These are phyloP conservation scores for Halotydeus destructor DNA, from an alignment of 1,140 invertebrate species.

Conservation along the genomic window DNA sequence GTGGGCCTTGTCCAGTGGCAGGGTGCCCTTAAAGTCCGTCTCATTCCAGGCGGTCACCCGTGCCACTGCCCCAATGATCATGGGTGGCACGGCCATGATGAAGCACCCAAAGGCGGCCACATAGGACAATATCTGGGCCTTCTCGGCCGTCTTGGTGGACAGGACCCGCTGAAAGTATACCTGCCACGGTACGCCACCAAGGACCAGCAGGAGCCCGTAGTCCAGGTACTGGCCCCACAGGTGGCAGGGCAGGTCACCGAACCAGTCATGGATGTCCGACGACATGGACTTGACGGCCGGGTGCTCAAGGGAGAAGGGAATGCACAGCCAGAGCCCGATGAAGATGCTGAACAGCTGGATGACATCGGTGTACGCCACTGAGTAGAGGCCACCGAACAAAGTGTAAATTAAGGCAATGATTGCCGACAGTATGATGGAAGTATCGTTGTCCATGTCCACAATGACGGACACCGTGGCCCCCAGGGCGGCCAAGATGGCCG, in stretches of 20 bases:
- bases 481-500: slow-evolving; percentile 79
- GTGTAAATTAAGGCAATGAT: slow-evolving; percentile 94
- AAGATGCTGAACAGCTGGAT: slow-evolving; percentile 98
- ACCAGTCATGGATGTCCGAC: slow-evolving; percentile 67
- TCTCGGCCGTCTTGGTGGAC: slow-evolving; percentile 73
- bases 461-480: slow-evolving; percentile 88
- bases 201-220: slow-evolving; percentile 68
- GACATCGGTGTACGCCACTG: slow-evolving; percentile 95
- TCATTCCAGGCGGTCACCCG: slow-evolving; percentile 88
- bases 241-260: slow-evolving; percentile 45
- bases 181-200: slow-evolving; percentile 98
- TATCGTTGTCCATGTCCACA: slow-evolving; percentile 76
- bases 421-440: slow-evolving; percentile 80
- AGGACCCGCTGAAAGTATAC: slow-evolving; percentile 95
- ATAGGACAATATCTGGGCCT: slow-evolving; percentile 86
- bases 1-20: slow-evolving; percentile 43
- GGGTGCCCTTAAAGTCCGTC: slow-evolving; percentile 47
- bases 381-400: slow-evolving; percentile 86
- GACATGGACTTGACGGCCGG: slow-evolving; percentile 51
- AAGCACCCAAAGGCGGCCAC: slow-evolving; percentile 85
- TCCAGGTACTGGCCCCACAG: slow-evolving; percentile 70
- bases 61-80: slow-evolving; percentile 86
- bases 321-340: slow-evolving; percentile 90
- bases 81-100: slow-evolving; percentile 85
- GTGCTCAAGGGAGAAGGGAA: slow-evolving; percentile 81